Evolutionary conservation across 2,113 vertebrate genomes (phyloP), one percentile per base, ranked within the genome.

Genomic region (Eretmochelys imbricata): DNA sequence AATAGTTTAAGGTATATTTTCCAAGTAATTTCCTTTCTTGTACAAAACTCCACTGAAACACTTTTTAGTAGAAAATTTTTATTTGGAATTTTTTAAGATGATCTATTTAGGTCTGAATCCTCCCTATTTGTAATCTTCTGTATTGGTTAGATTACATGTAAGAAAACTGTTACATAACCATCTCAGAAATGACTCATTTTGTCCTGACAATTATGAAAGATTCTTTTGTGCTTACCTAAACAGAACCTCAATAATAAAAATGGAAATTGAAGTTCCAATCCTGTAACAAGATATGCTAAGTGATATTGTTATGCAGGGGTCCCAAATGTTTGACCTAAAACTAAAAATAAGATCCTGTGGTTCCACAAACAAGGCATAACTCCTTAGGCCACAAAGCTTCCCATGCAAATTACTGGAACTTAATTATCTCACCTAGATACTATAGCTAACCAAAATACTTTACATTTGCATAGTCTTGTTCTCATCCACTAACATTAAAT

Each of bases 141-240:
- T 93, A 48, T 62, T 7, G 17, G 5, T 57, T 59, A 5, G 24
- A 35, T 5, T 59, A 72, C 16, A 0, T 51, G 1, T 85, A 79
- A 27, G n/a, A 6, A 50, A 29, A 24, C 12, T 31, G 3, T 51
- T 14, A 51, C 4, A 3, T 49, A 11, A 75, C 2, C 46, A 1
- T 69, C 87, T 85, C 12, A 24, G 35, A 87, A 87, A 16, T 2
- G 4, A 49, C 4, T 82, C 0, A 0, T 78, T 31, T 65, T 62
- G 54, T 20, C 27, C 10, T 3, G 8, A 65, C 6, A 2, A 0
- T 82, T 54, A 27, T 0, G 0, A 19, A 88, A 87, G 2, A 57
- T 5, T 79, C 12, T 82, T 91, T 82, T 3, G 9, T 10, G 11
- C 0, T 4, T 1, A 84, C n/a, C 85, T 89, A 46, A 89, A 20